Base-by-base conservation (phyloP, 1,140 invertebrate genomes). In the Mylabris phalerata region DNA sequence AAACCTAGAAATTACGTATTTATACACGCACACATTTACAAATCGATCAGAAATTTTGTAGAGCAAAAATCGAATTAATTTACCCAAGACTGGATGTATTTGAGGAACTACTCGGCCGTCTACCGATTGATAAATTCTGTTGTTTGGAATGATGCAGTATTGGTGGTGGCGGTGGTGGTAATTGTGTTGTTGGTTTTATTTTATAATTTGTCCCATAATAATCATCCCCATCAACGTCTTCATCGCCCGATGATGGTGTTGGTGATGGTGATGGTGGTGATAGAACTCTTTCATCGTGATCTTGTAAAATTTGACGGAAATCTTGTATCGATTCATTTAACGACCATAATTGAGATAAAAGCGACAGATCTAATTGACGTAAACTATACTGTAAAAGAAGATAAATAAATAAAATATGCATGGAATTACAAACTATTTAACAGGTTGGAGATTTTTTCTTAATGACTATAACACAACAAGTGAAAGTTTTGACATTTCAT, bases 261-360 rank as follows among this genome's bases (percentile, higher is more conserved):
- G 80, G 78, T 9, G 83, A 85, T 13, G 82, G 82, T 26, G 82
- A 80, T 6, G 82, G 76, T 5, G 81, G 79, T 26, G 81, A 82
- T 7, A 82, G 73, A 25, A 75, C 75, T 11, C 76, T 70, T 9
- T 84, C 83, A 11, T 83, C 82, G 60, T 86, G 83, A 39, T 86
- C 85, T 66, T 87, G 84, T 38, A 88, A 71, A 13, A 88, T 79
- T 49, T 83, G 80, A 10, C 90, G 83, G 75, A 92, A 93, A 55
- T 92, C 89, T 66, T 92, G 89, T 70, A 93, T 92, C 1, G 89
- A 87, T 72, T 93, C 90, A 71, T 92, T 92, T 4, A 94, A 75
- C 0, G 89, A 86, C 90, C 90, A 92, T 54, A 94, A 76, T 73
- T 93, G 90, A 2, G 89, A 92, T 2, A 94, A 77, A 25, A 93